A percentile compares a stretch with the other conserved stretches of the same genome.
Conservation (phyloP, 2,113 vertebrate genomes). For the Machaerirhynchus nigripectus region DNA sequence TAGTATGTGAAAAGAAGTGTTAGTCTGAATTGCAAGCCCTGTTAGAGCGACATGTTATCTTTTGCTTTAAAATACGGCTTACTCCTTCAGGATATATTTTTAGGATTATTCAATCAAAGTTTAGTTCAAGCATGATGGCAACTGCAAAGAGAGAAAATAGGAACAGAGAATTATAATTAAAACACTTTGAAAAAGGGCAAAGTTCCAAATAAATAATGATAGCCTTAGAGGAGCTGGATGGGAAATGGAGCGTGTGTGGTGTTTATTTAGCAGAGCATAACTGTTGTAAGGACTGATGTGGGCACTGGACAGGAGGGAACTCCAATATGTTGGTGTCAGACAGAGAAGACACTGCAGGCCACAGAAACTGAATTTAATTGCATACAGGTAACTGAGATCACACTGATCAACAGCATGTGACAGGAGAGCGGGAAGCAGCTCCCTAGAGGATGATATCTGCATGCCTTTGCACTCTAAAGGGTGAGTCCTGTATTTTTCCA, state of each 20-base stretch:
- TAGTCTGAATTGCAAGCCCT: background rate
- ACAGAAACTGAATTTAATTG: background rate
- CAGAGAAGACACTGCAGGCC: background rate
- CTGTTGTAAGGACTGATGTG: background rate
- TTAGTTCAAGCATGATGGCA: background rate
- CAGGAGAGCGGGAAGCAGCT: background rate
- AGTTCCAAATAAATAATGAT: background rate
- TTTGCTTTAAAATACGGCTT: background rate
- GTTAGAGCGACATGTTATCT: background rate
- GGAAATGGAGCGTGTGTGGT: background rate
- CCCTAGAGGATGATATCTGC: accelerated
- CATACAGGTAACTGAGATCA: background rate
- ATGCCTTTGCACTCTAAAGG: background rate
- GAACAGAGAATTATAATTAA: background rate
- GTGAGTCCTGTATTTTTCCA: background rate
- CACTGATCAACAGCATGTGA: background rate
- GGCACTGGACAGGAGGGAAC: background rate
- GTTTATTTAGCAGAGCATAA: background rate
- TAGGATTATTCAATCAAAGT: background rate
- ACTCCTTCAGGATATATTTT: background rate
- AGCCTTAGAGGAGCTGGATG: background rate
- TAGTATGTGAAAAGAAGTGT: conserved; percentile 7
- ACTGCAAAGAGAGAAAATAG: background rate
- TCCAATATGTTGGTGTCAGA: background rate
- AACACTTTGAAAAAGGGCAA: background rate